Conservation (phyloP, 2,113 vertebrate species). For the Bothrops jararaca region DNA sequence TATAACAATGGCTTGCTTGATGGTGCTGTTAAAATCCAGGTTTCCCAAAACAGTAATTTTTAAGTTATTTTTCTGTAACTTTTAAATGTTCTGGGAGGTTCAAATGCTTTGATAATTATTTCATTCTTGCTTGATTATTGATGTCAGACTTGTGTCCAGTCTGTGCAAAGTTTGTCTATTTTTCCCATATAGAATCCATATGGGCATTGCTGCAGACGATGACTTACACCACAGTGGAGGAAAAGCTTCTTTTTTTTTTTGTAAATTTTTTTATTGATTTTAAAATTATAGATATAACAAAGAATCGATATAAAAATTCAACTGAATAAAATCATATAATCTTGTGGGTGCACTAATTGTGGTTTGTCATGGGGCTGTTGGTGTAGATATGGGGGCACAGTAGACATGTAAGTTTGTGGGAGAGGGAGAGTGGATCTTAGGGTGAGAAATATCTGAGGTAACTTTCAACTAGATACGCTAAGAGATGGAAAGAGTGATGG, state of each 20-base stretch:
- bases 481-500: not conserved
- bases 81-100: not conserved
- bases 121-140: not conserved
- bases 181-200: not conserved
- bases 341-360: not conserved
- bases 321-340: no score
- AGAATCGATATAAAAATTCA: no score
- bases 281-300: no score
- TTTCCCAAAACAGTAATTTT: not conserved
- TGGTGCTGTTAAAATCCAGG: not conserved
- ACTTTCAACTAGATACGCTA: not conserved
- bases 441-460: not conserved
- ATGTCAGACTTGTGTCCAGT: not conserved
- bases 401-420: not conserved
- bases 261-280: no score
- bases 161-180: not conserved
- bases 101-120: not conserved
- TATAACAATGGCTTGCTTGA: not conserved
- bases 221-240: not conserved
- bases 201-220: not conserved
- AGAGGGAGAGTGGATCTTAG: not conserved
- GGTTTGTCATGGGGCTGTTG: not conserved
- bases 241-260: no score
- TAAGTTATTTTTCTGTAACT: not conserved
- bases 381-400: not conserved